Evolutionary conservation across 2,797 vertebrate genomes (phyloP), one percentile per base, ranked within the genome.

Genomic region (Lutra lutra): DNA sequence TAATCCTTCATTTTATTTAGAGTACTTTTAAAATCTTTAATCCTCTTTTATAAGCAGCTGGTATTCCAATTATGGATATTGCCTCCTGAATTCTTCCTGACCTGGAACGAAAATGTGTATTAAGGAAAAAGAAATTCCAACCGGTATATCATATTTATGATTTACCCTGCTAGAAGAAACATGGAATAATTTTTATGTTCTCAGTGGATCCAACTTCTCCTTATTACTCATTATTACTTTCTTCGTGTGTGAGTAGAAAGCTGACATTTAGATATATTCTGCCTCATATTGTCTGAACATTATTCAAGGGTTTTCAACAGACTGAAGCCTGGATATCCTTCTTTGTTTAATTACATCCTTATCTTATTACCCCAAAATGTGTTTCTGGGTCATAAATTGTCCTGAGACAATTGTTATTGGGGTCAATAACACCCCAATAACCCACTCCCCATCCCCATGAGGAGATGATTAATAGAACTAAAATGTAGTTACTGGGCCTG

Each of bases 171-270:
- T 60, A 78, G 56, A 20, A 29, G 85, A 96, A 89, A 58, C 5
- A 95, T 18, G 17, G 40, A 92, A 85, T 95, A 64, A 20, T 92
- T 96, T 91, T 85, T 87, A 88, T 91, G 96, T 96, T 95, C 66
- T 95, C 72, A 51, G 64, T 78, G 29, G 40, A 43, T 93, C 90
- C 60, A 89, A 48, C 40, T 70, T 82, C 75, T 95, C 83, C 48
- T 82, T 88, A 35, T 91, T 80, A 83, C 13, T 89, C 89, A 90
- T 95, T 92, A 86, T 89, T 90, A 86, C 89, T 94, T 86, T 88
- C 48, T 92, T 66, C 78, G 35, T 62, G 18, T 83, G 58, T 62
- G 21, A 82, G 54, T 73, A 75, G 38, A 87, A 91, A 96, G 75
- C 40, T 96, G 93, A 87, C 80, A 88, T 90, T 89, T 89, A 93